Base-by-base conservation (phyloP, 2,113 vertebrate species). In the Onychostoma macrolepis region DNA sequence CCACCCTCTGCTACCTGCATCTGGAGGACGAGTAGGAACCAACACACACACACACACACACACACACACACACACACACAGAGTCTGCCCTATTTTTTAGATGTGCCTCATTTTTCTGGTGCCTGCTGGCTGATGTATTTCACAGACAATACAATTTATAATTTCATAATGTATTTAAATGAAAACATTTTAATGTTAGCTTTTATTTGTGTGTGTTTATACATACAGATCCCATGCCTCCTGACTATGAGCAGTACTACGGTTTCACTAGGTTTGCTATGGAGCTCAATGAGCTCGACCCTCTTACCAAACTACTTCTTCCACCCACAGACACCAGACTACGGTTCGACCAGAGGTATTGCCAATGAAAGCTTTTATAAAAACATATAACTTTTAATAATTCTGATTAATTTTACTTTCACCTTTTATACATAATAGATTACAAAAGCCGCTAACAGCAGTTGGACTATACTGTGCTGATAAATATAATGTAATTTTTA, bases 231-330 rank as follows among this genome's bases (percentile, higher is more conserved):
- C 93, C 96, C 0, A 97, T 99, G 96, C 97, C 97, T 24, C 94
- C 94, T 53, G 96, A 96, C 88, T 92, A 94, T n/a, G 97, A 99
- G 82, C 96, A 97, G 84, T 99, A 97, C 93, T 99, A 98, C 13
- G 97, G 98, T 86, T 99, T 99, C 91, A 99, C 98, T 24, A 97
- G 97, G 58, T 99, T 98, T 95, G 97, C 98, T 28, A 90, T 99
- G 84, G 97, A 97, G 91, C 94, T 99, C 89, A 99, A 99, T 84
- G 98, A 99, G 92, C 87, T 99, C 90, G 96, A 98, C 4, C 87
- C 92, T 0, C 92, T 92, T 28, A 93, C 92, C 15, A 97, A 94
- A 90, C 87, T 90, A 50, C 92, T 97, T 74, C 95, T 99, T 24
- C 98, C 98, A 43, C 92, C 96, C 24, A 98, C 96, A 48, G 98